Evolutionary conservation across 1,140 invertebrate genomes (phyloP).

Genomic region (Cydia splendana): DNA sequence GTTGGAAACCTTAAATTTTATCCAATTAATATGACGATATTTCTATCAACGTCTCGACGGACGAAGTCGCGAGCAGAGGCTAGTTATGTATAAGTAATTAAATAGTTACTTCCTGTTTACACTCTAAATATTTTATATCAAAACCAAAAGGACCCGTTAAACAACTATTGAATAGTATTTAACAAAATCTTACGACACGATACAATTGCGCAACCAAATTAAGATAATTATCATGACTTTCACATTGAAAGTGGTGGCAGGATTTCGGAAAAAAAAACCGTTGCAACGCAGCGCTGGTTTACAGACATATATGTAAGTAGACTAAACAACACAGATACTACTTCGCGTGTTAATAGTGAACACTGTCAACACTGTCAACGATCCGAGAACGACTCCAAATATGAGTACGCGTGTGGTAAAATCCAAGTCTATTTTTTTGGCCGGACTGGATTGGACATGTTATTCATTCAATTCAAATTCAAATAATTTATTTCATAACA

Average conservation of each 20-base stretch:
- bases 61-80: too few species aligned
- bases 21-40: too few species aligned
- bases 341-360: background rate
- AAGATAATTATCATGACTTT: constrained; percentile 25
- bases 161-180: constrained; percentile 19
- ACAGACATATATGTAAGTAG: background rate
- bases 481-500: too few species aligned
- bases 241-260: constrained; percentile 19
- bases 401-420: too few species aligned
- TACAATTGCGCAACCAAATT: constrained; percentile 12
- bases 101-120: background rate
- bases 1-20: too few species aligned
- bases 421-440: too few species aligned
- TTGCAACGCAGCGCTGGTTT: background rate
- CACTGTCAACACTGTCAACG: too few species aligned
- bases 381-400: too few species aligned
- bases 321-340: background rate
- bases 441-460: too few species aligned
- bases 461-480: too few species aligned
- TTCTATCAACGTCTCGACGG: too few species aligned
- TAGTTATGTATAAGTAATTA: too few species aligned
- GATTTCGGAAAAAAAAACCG: constrained; percentile 25
- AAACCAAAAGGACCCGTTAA: constrained; percentile 18
- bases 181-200: constrained; percentile 11
- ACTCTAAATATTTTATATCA: background rate